phyloP scores from a whole-genome alignment of 2,113 vertebrate species.

The Platysternon megacephalum region DNA sequence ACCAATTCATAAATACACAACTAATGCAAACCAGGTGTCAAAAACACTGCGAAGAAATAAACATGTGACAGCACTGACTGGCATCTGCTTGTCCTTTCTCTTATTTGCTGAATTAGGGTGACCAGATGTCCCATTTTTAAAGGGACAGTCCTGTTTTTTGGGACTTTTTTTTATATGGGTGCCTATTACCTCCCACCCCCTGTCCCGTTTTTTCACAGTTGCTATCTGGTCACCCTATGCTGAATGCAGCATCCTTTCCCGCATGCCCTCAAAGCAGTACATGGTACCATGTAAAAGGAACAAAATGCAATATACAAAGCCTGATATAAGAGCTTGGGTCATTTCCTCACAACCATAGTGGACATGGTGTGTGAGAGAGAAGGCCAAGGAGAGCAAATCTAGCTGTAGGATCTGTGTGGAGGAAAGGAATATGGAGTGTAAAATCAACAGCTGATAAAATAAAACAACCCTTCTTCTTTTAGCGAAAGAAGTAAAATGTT shows the following conservation, averaged over 20 bases:
- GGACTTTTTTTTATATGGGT: too few species aligned
- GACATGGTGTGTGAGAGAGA: background rate
- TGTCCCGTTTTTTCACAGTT: too few species aligned
- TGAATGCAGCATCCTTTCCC: background rate
- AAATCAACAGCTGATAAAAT: conserved; percentile 25
- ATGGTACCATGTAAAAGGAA: accelerated
- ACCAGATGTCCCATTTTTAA: too few species aligned
- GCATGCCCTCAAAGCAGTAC: background rate
- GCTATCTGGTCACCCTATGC: background rate
- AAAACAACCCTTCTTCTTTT: background rate
- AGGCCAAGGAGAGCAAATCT: background rate
- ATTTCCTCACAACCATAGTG: background rate
- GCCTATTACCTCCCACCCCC: too few species aligned
- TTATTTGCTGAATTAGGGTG: background rate
- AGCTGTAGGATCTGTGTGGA: background rate
- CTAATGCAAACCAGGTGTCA: background rate
- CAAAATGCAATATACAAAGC: background rate
- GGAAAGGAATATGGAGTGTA: background rate
- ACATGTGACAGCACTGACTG: background rate
- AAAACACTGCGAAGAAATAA: background rate
- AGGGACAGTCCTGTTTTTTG: too few species aligned
- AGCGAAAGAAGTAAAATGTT: background rate
- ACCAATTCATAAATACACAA: background rate
- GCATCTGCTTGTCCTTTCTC: background rate
- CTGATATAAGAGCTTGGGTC: background rate